A percentile compares a stretch with the other conserved stretches of the same genome.
phyloP scores from a whole-genome alignment of 2,797 vertebrate species.

The Sebastes trivittatus region DNA sequence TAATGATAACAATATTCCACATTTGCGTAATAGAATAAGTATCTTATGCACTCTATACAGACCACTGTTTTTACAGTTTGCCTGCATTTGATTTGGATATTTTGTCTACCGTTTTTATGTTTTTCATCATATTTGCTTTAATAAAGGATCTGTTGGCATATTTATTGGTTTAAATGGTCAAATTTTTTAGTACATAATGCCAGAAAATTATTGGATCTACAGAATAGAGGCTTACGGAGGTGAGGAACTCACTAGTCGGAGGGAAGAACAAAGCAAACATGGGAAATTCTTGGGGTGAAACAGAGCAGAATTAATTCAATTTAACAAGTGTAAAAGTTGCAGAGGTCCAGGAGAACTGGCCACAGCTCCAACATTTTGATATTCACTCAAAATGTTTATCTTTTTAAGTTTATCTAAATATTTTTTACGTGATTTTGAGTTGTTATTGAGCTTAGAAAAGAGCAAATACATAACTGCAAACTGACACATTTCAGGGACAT shows the following conservation, averaged over 20 bases:
- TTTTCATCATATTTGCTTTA: conserved; percentile 22
- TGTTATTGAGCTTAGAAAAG: background rate
- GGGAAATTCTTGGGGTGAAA: conserved; percentile 57
- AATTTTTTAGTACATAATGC: background rate
- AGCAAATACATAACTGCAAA: background rate
- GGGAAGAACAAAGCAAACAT: conserved; percentile 36
- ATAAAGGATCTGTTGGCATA: conserved; percentile 35
- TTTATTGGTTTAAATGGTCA: background rate
- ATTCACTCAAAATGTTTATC: background rate
- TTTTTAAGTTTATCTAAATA: background rate
- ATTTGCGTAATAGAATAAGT: background rate
- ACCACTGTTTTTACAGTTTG: background rate
- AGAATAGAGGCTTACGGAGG: background rate
- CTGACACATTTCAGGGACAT: background rate
- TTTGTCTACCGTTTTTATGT: background rate
- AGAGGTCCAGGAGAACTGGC: background rate
- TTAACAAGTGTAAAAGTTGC: conserved; percentile 18
- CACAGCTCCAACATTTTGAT: background rate
- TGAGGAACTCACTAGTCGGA: background rate
- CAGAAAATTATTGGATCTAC: background rate
- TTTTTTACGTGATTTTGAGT: background rate
- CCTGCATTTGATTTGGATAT: background rate
- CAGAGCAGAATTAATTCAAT: conserved; percentile 51
- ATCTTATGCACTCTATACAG: background rate
- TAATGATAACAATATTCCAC: background rate